Conservation (phyloP, 1,140 invertebrate species). For the Drosophila willistoni region DNA sequence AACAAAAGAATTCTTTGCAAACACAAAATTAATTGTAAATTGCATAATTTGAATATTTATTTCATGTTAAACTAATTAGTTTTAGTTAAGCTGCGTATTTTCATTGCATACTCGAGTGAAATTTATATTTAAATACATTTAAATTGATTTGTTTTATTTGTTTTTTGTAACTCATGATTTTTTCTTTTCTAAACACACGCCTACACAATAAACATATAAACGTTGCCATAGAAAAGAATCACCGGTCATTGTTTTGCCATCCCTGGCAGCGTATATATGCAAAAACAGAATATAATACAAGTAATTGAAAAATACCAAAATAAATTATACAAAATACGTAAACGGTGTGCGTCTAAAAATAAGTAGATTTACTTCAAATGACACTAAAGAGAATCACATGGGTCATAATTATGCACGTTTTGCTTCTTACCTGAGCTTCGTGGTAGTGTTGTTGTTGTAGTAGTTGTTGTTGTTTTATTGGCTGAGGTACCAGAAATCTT, state of each 20-base stretch:
- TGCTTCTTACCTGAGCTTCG: constrained; percentile 41
- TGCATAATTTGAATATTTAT: no score
- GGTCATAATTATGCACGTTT: constrained; percentile 51
- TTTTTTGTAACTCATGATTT: neutral
- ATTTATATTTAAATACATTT: neutral
- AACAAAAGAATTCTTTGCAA: neutral
- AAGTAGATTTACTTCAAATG: constrained; percentile 57
- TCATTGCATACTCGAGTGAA: neutral
- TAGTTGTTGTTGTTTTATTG: constrained; percentile 9
- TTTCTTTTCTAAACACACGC: neutral
- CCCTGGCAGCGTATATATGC: constrained; percentile 51
- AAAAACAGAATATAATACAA: constrained; percentile 39
- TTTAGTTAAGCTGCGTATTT: neutral
- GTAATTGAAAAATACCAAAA: constrained; percentile 73
- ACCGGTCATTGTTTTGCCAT: constrained; percentile 54
- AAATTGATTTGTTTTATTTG: neutral
- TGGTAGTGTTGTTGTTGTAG: constrained; percentile 10
- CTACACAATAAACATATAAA: constrained; percentile 26
- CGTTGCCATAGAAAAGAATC: constrained; percentile 27
- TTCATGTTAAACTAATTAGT: no score
- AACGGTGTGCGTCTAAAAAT: constrained; percentile 63
- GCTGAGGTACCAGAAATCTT: neutral
- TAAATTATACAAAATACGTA: constrained; percentile 59
- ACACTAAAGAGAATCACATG: constrained; percentile 39
- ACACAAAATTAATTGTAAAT: neutral